phyloP scores from a whole-genome alignment of 2,888 invertebrate genomes.

The Drepana falcataria region DNA sequence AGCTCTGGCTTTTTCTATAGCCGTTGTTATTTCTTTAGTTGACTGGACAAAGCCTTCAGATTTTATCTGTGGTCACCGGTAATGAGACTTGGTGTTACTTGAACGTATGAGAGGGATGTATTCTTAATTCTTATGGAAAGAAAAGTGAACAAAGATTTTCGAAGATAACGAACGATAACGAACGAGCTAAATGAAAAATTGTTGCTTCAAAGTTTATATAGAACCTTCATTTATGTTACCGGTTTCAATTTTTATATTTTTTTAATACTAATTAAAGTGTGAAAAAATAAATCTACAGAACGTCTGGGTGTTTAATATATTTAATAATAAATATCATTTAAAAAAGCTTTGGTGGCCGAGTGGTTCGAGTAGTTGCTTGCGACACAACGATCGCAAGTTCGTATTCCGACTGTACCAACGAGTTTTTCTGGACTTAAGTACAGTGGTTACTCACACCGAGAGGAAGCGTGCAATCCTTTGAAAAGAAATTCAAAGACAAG shows the following conservation, averaged over 20 bases:
- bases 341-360: no score
- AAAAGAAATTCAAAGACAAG: no score
- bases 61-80: slow-evolving; percentile 58
- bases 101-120: slow-evolving; percentile 52
- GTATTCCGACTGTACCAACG: no score
- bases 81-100: slow-evolving; percentile 64
- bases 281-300: not conserved
- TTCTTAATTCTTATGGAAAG: slow-evolving; percentile 40
- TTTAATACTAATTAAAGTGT: no score
- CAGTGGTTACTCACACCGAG: no score
- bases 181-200: slow-evolving; percentile 4
- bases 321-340: no score
- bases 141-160: slow-evolving; percentile 19
- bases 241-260: no score
- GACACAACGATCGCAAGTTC: no score
- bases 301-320: no score
- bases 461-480: no score
- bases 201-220: not conserved
- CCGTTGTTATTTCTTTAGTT: slow-evolving; percentile 42
- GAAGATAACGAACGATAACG: slow-evolving; percentile 17
- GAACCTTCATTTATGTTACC: not conserved
- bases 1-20: slow-evolving; percentile 27
- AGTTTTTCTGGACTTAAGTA: no score
- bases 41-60: slow-evolving; percentile 49
- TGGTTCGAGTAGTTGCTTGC: no score